Evolutionary conservation across 2,113 vertebrate species (phyloP).

Genomic region (Petromus typicus): DNA sequence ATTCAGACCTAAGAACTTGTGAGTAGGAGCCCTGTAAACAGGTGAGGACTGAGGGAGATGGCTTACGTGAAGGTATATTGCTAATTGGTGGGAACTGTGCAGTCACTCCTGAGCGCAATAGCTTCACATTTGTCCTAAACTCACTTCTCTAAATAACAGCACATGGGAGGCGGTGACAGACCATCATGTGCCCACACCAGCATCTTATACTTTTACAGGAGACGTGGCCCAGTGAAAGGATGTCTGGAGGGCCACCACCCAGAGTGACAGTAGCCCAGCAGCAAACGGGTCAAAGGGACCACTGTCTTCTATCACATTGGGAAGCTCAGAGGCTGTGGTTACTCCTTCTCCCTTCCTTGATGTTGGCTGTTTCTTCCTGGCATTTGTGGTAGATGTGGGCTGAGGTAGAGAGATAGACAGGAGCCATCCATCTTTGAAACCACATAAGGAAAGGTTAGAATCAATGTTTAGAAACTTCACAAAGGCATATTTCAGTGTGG

Average conservation of each 20-base stretch:
- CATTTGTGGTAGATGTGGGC: not conserved
- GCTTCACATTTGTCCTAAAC: not conserved
- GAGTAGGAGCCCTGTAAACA: not conserved
- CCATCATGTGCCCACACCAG: not conserved
- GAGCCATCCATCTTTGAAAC: not conserved
- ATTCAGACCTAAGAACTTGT: not conserved
- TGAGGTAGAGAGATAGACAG: not conserved
- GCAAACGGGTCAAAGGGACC: too few species aligned
- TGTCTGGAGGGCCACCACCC: not conserved
- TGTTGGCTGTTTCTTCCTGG: too few species aligned
- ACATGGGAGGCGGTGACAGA: not conserved
- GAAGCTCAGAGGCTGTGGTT: too few species aligned
- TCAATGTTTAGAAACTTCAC: not conserved
- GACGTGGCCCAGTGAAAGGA: too few species aligned
- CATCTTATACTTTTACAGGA: not conserved
- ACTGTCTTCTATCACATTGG: rapidly evolving
- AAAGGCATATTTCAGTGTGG: not conserved
- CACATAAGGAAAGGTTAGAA: not conserved
- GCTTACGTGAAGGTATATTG: not conserved
- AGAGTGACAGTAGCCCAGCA: too few species aligned
- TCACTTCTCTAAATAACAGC: not conserved
- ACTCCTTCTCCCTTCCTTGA: too few species aligned
- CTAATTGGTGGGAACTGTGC: not conserved
- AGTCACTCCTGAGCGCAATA: not conserved
- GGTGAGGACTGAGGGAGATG: not conserved